Conservation (phyloP, 2,888 invertebrate genomes). For the Ariolimax columbianus region DNA sequence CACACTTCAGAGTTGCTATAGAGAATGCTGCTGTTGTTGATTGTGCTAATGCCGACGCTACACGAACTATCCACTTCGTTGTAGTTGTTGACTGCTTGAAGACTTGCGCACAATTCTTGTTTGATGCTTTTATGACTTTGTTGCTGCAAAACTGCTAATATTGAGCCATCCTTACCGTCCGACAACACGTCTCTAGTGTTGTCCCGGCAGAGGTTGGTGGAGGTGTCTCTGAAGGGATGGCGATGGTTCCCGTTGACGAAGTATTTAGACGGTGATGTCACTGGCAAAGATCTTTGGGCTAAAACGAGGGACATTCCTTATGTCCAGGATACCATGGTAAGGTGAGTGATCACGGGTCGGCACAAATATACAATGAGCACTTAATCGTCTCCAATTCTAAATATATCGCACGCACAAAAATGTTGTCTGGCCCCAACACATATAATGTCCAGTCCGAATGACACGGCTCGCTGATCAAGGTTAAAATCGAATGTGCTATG, state of each 20-base stretch:
- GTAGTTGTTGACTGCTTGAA: not conserved
- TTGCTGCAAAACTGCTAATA: not conserved
- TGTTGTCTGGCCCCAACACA: too few relatives aligned
- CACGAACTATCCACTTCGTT: not conserved
- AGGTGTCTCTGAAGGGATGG: not conserved
- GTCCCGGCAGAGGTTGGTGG: not conserved
- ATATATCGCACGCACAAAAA: too few relatives aligned
- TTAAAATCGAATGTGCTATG: too few relatives aligned
- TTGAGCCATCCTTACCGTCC: not conserved
- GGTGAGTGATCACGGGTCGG: not conserved
- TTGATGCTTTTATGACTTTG: not conserved
- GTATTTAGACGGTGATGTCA: not conserved
- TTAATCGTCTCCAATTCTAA: too few relatives aligned
- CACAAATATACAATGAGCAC: too few relatives aligned
- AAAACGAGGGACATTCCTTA: slow-evolving; percentile 26
- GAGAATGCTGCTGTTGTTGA: not conserved
- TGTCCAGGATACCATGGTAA: not conserved
- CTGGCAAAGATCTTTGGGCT: not conserved
- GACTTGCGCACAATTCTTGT: not conserved
- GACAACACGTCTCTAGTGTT: not conserved
- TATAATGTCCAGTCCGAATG: too few relatives aligned
- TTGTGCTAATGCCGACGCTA: not conserved
- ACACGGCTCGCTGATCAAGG: too few relatives aligned
- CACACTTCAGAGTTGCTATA: not conserved
- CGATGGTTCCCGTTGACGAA: not conserved